Conservation (phyloP, 2,888 invertebrate species). For the Cylindroiulus punctatus region DNA sequence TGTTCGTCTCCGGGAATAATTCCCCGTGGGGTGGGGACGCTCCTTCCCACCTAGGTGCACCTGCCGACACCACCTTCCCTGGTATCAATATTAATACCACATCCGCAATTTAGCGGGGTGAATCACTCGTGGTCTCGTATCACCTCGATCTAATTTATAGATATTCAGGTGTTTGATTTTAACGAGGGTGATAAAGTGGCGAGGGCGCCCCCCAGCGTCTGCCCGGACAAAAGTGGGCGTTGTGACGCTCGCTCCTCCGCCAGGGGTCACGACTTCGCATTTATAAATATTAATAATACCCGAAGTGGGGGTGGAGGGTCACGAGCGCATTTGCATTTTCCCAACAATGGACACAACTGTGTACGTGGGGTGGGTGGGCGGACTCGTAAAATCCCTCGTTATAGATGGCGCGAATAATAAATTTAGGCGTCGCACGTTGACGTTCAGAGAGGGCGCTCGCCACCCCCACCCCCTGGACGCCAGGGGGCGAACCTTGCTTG, state of each 20-base stretch:
- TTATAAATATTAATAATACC: constrained; percentile 2
- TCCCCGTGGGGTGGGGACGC: constrained; percentile 4
- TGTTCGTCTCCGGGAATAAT: background rate
- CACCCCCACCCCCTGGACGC: background rate
- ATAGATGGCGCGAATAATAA: background rate
- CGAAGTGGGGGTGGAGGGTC: constrained; percentile 20
- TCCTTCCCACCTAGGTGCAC: background rate
- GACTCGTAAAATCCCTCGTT: background rate
- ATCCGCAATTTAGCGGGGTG: background rate
- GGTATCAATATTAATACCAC: background rate
- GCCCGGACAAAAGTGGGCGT: background rate
- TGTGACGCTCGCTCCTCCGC: background rate
- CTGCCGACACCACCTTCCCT: background rate
- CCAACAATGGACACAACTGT: constrained; percentile 14
- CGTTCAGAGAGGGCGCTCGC: background rate
- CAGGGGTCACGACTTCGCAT: constrained; percentile 34
- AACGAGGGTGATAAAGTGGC: constrained; percentile 33
- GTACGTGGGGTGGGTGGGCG: background rate
- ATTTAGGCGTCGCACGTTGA: background rate
- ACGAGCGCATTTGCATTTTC: constrained; percentile 3
- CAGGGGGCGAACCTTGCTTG: constrained; percentile 33
- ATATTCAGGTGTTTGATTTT: constrained; percentile 39
- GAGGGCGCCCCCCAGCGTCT: background rate
- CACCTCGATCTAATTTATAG: constrained; percentile 11
- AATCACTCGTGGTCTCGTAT: constrained; percentile 1